phyloP scores from a whole-genome alignment of 2,797 vertebrate species.

The Anas acuta region DNA sequence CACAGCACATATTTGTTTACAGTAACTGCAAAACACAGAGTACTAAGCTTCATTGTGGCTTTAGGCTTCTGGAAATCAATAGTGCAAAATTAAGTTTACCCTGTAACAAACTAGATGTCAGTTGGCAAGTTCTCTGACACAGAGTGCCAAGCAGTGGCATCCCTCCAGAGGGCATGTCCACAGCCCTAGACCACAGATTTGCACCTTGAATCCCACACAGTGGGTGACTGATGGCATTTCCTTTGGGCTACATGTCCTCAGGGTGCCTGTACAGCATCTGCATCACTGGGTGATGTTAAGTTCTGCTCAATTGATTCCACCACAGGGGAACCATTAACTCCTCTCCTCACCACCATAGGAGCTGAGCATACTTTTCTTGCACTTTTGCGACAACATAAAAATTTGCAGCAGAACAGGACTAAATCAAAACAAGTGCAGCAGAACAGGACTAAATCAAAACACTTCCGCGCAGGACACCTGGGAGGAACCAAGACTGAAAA shows the following conservation, averaged over 20 bases:
- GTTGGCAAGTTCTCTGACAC: neutral
- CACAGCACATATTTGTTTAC: constrained; percentile 3
- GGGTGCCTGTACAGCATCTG: neutral
- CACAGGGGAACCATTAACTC: neutral
- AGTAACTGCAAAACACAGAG: neutral
- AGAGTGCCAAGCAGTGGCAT: neutral
- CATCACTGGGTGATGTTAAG: fast-evolving
- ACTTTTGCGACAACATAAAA: neutral
- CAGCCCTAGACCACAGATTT: neutral
- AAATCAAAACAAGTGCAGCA: neutral
- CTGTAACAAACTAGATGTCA: neutral
- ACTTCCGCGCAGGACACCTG: neutral
- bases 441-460: neutral
- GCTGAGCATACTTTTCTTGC: neutral
- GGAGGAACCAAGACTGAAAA: neutral
- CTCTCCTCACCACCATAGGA: neutral
- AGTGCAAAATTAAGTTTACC: neutral
- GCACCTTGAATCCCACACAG: neutral
- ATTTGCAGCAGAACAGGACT: neutral
- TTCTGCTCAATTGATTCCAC: neutral
- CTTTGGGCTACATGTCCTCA: neutral
- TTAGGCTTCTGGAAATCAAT: constrained; percentile 7
- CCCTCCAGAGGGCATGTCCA: neutral
- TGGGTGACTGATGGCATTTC: neutral
- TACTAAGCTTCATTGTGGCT: neutral